Base-by-base conservation (phyloP, 92 coral and sea anemone species). In the Pocillopora meandrina region DNA sequence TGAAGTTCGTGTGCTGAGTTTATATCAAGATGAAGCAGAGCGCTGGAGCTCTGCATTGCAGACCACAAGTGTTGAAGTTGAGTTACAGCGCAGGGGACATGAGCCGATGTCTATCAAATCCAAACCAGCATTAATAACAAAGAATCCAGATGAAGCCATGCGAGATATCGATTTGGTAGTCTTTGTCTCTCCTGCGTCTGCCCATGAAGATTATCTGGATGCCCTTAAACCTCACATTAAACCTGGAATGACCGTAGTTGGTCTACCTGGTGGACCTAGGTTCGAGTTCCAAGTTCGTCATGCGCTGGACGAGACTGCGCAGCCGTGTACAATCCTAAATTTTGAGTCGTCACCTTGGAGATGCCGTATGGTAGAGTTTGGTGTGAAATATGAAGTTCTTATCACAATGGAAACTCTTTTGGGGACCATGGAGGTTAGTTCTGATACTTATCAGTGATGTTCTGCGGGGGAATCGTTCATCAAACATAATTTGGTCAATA, bases 291-390 rank as follows among this genome's bases (percentile, higher is more conserved):
- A 92, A 72, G 91, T 67, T 62, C 87, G 82, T 16, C 59, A 74
- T 12, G 74, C 87, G 49, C 82, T 92, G 55, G 92, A 90, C 13
- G 93, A 90, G 19, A 71, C 65, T 23, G 83, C 76, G 33, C 77
- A 62, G 56, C 72, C 83, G 65, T 87, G 91, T 73, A 86, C 93
- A 6, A 56, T 92, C 20, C 79, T 84, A 74, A 89, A 88, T 31
- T 86, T 92, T 56, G 95, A 90, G 87, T 87, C 95, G 16, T 75
- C 90, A 35, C 95, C 95, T 19, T 92, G 93, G 95, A 93, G 87
- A 59, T 87, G 91, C 34, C 87, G 93, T 33, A 85, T 36, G 34
- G 70, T 84, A 26, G 87, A 83, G 87, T 92, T 83, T 89, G 95
- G 95, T 19, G 49, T 72, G 69, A 65, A 80, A 60, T 90, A 88